A percentile compares a stretch with the other conserved stretches of the same genome.
Conservation (phyloP, 2,888 invertebrate genomes). For the Prionchulus punctatus region DNA sequence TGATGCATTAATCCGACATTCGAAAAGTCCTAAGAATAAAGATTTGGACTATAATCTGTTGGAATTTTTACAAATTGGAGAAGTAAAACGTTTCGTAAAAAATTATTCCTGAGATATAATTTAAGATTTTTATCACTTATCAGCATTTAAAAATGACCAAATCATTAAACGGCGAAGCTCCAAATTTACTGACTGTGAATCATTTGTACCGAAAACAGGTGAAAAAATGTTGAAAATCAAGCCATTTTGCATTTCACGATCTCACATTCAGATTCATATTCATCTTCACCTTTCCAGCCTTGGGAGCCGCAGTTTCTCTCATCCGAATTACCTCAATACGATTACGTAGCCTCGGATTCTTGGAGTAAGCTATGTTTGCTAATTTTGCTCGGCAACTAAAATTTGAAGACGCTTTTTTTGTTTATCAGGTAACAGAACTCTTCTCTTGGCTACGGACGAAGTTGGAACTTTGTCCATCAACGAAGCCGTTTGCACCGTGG, state of each 20-base stretch:
- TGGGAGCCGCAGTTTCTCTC: slow-evolving; percentile 74
- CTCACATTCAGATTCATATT: too few species aligned
- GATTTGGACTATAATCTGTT: slow-evolving; percentile 14
- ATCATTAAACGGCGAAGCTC: slow-evolving; percentile 65
- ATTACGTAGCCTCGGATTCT: slow-evolving; percentile 52
- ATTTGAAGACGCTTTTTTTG: background rate
- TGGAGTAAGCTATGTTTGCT: too few species aligned
- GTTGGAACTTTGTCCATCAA: slow-evolving; percentile 52
- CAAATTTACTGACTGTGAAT: slow-evolving; percentile 66
- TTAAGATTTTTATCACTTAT: too few species aligned
- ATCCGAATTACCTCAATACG: slow-evolving; percentile 49
- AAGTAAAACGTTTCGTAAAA: too few species aligned
- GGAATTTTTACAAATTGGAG: slow-evolving; percentile 16
- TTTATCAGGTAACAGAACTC: slow-evolving; percentile 14
- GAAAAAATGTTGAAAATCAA: too few species aligned
- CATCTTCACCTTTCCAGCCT: too few species aligned
- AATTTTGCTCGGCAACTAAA: background rate
- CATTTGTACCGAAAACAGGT: slow-evolving; percentile 47
- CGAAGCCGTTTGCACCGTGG: slow-evolving; percentile 45
- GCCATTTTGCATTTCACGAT: too few species aligned
- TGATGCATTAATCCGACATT: slow-evolving; percentile 15
- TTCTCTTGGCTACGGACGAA: slow-evolving; percentile 50
- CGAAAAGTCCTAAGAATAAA: slow-evolving; percentile 16
- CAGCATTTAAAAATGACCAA: slow-evolving; percentile 69
- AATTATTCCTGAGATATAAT: too few species aligned